These are phyloP conservation scores for Petrocephalus schoutedeni DNA, from an alignment of 2,797 vertebrate genomes.

Conservation along the genomic window DNA sequence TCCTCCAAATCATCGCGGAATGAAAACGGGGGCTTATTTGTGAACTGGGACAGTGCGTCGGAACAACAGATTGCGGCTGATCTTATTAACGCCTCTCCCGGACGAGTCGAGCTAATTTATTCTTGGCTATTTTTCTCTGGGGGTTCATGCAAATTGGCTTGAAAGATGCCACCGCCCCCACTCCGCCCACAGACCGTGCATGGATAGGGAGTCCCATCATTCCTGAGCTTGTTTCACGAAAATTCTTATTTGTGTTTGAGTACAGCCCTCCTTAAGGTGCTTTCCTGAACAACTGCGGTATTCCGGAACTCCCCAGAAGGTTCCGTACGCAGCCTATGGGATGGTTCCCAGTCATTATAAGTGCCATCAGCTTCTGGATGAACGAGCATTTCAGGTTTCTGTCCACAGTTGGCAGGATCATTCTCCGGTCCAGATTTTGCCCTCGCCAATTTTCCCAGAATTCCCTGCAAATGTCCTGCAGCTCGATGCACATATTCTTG, in stretches of 20 bases:
- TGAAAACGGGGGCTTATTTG: background rate
- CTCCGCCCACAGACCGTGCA: background rate
- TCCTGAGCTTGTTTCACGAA: slow-evolving; percentile 1
- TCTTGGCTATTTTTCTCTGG: slow-evolving; percentile 60
- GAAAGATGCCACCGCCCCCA: slow-evolving; percentile 38
- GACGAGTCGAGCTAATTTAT: slow-evolving; percentile 58
- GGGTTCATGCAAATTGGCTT: slow-evolving; percentile 66
- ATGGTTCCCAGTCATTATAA: background rate
- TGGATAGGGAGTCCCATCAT: background rate
- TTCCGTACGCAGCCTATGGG: background rate
- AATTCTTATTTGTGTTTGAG: background rate
- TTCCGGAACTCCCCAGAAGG: background rate
- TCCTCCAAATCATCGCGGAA: background rate
- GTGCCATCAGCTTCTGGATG: background rate
- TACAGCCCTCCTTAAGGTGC: background rate
- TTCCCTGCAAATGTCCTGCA: background rate
- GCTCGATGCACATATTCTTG: background rate
- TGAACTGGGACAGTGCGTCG: slow-evolving; percentile 49
- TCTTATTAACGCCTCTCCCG: slow-evolving; percentile 49
- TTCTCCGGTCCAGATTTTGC: background rate
- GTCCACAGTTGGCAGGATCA: background rate
- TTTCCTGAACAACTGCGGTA: background rate
- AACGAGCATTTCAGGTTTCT: background rate
- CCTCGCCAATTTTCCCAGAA: background rate
- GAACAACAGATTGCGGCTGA: slow-evolving; percentile 61